A percentile compares a stretch with the other conserved stretches of the same genome.
phyloP scores from a whole-genome alignment of 1,140 invertebrate species.

The Sycophila sp. region DNA sequence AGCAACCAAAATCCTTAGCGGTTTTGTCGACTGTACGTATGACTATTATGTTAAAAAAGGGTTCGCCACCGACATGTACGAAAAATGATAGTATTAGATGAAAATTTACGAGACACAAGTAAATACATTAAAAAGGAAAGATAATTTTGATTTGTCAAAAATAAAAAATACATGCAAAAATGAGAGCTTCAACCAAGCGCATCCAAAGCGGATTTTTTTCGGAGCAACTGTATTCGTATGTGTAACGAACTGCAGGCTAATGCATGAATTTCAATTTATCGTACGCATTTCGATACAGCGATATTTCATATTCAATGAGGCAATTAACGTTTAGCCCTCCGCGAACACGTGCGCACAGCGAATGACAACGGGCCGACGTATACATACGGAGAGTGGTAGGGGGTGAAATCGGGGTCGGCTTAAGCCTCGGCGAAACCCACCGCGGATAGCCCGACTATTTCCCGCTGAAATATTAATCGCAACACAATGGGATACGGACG shows the following conservation, averaged over 20 bases:
- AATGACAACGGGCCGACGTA: conserved; percentile 22
- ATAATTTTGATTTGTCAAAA: too few relatives aligned
- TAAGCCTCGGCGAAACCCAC: conserved; percentile 10
- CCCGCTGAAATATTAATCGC: conserved; percentile 57
- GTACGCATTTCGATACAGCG: conserved; percentile 46
- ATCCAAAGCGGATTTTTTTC: too few relatives aligned
- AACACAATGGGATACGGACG: conserved; percentile 33
- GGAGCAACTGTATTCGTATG: neutral
- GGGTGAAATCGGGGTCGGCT: neutral
- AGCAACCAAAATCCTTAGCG: too few relatives aligned
- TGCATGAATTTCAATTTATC: conserved; percentile 48
- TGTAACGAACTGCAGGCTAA: conserved; percentile 15
- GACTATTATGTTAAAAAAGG: too few relatives aligned
- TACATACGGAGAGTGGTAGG: neutral
- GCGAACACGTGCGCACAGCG: conserved; percentile 35
- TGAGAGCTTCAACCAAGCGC: too few relatives aligned
- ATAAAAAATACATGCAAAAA: too few relatives aligned
- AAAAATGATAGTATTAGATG: too few relatives aligned
- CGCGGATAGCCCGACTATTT: conserved; percentile 46
- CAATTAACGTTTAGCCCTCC: conserved; percentile 51
- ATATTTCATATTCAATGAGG: conserved; percentile 54
- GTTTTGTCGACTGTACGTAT: too few relatives aligned
- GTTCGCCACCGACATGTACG: too few relatives aligned
- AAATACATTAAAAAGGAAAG: too few relatives aligned
- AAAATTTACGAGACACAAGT: too few relatives aligned